Percentiles rank a stretch among this genome's conserved stretches.
Evolutionary conservation across 2,113 vertebrate genomes (phyloP).

Genomic region (Epinephelus moara): DNA sequence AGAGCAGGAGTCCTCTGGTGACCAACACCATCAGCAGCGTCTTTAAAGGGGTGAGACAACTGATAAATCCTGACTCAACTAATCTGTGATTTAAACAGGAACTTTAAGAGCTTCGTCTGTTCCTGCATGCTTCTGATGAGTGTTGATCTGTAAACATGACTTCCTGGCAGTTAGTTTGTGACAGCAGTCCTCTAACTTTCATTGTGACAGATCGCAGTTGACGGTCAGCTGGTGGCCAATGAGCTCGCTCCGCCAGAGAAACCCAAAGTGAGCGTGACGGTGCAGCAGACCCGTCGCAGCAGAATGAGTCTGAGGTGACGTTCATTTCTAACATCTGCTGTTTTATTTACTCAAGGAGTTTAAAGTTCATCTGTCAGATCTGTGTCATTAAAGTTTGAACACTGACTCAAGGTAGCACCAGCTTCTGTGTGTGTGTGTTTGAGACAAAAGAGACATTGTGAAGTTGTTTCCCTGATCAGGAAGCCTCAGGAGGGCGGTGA

Average conservation of each 20-base stretch:
- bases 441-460: too few species aligned
- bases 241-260: slow-evolving; percentile 90
- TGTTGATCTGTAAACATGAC: neutral
- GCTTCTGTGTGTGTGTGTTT: too few species aligned
- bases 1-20: slow-evolving; percentile 84
- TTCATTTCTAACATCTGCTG: too few species aligned
- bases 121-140: neutral
- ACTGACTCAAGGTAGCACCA: too few species aligned
- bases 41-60: slow-evolving; percentile 91
- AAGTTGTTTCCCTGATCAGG: slow-evolving; percentile 71
- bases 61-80: too few species aligned
- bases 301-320: slow-evolving; percentile 86
- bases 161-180: too few species aligned
- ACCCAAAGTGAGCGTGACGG: slow-evolving; percentile 80
- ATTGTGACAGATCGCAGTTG: slow-evolving; percentile 87
- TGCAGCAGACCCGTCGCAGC: slow-evolving; percentile 92
- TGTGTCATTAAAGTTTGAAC: too few species aligned
- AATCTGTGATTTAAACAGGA: too few species aligned
- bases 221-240: slow-evolving; percentile 89
- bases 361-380: too few species aligned
- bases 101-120: neutral
- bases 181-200: neutral
- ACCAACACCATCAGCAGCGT: slow-evolving; percentile 87
- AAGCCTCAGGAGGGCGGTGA: slow-evolving; percentile 79
- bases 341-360: too few species aligned